Evolutionary conservation across 2,888 invertebrate species (phyloP).

Genomic region (Pocota personata): DNA sequence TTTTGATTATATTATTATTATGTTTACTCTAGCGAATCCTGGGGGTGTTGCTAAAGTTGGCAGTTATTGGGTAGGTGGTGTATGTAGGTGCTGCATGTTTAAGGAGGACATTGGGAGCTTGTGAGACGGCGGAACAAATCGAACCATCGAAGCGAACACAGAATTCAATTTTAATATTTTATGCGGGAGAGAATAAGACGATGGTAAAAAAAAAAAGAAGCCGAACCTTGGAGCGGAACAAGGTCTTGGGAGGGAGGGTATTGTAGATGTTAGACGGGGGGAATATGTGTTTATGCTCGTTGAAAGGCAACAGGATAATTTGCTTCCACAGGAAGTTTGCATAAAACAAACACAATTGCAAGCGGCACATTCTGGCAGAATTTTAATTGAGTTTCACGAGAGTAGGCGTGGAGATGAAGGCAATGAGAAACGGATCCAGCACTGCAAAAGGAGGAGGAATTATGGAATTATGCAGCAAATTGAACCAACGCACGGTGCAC

Average conservation of each 20-base stretch:
- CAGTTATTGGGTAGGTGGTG: no score
- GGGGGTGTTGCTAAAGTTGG: conserved; percentile 4
- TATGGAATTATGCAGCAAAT: no score
- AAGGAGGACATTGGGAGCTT: conserved; percentile 56
- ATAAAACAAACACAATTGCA: conserved; percentile 29
- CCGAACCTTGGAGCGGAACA: conserved; percentile 32
- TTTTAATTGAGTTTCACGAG: conserved; percentile 27
- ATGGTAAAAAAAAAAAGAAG: neutral
- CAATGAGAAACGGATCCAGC: no score
- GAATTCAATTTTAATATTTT: conserved; percentile 74
- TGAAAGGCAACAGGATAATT: conserved; percentile 63
- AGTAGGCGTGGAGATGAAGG: no score
- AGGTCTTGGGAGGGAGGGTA: neutral
- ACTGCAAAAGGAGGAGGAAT: no score
- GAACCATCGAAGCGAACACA: conserved; percentile 69
- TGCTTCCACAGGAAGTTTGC: conserved; percentile 53
- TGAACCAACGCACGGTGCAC: no score
- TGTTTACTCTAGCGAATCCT: conserved; percentile 70
- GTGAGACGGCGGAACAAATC: conserved; percentile 70
- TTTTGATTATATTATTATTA: conserved; percentile 74
- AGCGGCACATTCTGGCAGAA: neutral
- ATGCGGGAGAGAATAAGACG: conserved; percentile 24
- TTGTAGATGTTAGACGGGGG: neutral
- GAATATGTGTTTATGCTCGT: conserved; percentile 46
- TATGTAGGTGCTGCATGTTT: conserved; percentile 44